Evolutionary conservation across 1,140 invertebrate genomes (phyloP), one percentile per base, ranked within the genome.

Genomic region (Drosophila nigromelanica): DNA sequence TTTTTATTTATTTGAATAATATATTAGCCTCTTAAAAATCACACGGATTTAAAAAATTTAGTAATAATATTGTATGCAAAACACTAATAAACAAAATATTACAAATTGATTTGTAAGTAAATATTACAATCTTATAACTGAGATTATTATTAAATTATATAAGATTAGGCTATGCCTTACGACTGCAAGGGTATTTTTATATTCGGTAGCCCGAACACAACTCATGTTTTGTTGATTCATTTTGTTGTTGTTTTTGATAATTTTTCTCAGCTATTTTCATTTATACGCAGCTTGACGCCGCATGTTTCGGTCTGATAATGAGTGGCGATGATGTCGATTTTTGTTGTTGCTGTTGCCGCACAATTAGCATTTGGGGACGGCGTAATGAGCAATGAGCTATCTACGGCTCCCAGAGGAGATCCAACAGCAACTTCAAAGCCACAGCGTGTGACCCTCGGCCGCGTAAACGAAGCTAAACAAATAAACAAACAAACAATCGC

Each of bases 231-330:
- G 43, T 60, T 72, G 66, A 78, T 78, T 78, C 8, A 62, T 80
- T 79, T 82, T 14, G 15, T 40, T 55, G 12, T 73, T 78, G 61
- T 78, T 86, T 74, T 70, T 86, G 82, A 87, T 86, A 72, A 82
- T 86, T 87, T 86, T 70, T 86, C 81, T 86, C 78, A 56, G 82
- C 78, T 76, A 73, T 78, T 81, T 85, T 67, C 68, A 71, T 74
- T 85, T 55, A 81, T 77, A 69, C 81, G 37, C 81, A 82, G 81
- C 81, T 67, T 73, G 81, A 67, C 51, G 63, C 62, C 67, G 61
- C 58, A 50, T 71, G 82, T 56, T 86, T 64, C 70, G 45, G 61
- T 70, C 70, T 73, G 82, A 81, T 85, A 85, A 85, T 86, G 82
- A 87, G 74, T 72, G 78, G 43, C 45, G 78, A 80, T 80, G 66